Evolutionary conservation across 2,888 invertebrate species (phyloP), one percentile per base, ranked within the genome.

Genomic region (Neoascia interrupta): DNA sequence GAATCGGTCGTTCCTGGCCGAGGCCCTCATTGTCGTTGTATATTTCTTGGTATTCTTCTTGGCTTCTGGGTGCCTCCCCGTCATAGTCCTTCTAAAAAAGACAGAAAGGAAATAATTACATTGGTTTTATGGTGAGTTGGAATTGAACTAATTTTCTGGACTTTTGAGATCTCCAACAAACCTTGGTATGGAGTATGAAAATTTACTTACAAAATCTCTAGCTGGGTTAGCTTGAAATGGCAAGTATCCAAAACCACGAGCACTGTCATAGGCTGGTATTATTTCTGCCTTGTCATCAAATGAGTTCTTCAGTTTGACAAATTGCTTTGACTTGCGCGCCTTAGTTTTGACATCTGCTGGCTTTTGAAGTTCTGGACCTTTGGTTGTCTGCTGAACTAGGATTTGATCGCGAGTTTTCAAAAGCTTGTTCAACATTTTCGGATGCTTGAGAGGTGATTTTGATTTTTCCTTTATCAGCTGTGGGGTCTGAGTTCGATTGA

Each of bases 401-500:
- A 85, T 53, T n/a, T 87, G 83, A 10, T 86, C 86, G 1, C 85
- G 83, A 45, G 85, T 85, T 5, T 84, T 86, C 66, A 88, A 79
- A 31, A 87, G 69, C 68, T 89, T 89, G 63, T 87, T 88, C 26
- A 88, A 82, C 83, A 89, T 83, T 83, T 89, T 89, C 1, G 89
- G 89, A 83, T 89, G 89, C 54, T 88, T 88, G 0, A 89, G 73
- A 0, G 88, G 87, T 0, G 87, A 86, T 11, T 83, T 84, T 0
- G 85, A 82, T 51, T 81, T 83, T 4, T 85, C 83, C 47, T 86
- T 86, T n/a, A 84, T 69, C 16, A 84, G 41, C 13, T 85, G 84
- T 1, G 84, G 84, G 87, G 92, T 86, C 28, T 86, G 86, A 3
- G 88, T 88, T 47, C 85, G 87, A 83, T 88, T 89, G 1, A 89